Percentiles rank a stretch among this genome's conserved stretches.
phyloP scores from a whole-genome alignment of 2,113 vertebrate genomes.

The Myodes glareolus region DNA sequence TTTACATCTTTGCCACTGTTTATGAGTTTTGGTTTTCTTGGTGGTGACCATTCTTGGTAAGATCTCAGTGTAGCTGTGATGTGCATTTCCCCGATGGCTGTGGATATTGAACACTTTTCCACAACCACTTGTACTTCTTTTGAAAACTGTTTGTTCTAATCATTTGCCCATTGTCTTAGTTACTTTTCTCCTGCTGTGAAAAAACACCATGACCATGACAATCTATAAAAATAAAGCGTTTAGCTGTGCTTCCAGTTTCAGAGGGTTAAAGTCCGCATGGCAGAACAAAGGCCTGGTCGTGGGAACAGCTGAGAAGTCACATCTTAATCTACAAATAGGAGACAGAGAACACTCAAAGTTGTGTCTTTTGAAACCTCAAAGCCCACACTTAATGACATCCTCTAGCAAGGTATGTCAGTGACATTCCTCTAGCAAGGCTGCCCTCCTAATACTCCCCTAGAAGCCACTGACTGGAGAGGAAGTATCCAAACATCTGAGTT shows the following conservation, averaged over 20 bases:
- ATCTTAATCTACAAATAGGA: not conserved
- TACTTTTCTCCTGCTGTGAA: not conserved
- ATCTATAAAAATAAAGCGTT: not conserved
- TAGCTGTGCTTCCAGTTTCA: not conserved
- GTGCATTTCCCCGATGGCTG: not conserved
- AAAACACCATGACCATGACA: not conserved
- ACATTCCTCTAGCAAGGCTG: not conserved
- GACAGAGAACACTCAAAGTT: not conserved
- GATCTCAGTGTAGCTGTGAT: not conserved
- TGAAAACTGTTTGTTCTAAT: too few species aligned
- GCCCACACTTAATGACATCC: not conserved
- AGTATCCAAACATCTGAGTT: not conserved
- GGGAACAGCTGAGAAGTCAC: not conserved
- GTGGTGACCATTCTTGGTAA: not conserved
- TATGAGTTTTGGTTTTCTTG: not conserved
- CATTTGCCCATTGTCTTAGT: not conserved
- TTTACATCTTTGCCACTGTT: not conserved
- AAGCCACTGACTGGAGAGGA: not conserved
- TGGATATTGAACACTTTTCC: not conserved
- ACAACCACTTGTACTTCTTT: not conserved
- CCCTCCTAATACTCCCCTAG: not conserved
- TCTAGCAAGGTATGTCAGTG: not conserved
- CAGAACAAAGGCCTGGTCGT: not conserved
- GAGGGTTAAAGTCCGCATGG: not conserved
- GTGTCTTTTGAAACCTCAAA: not conserved